These are phyloP conservation scores for Pseudolaguvia tuberculata DNA, from an alignment of 2,113 vertebrate genomes.

Conservation along the genomic window DNA sequence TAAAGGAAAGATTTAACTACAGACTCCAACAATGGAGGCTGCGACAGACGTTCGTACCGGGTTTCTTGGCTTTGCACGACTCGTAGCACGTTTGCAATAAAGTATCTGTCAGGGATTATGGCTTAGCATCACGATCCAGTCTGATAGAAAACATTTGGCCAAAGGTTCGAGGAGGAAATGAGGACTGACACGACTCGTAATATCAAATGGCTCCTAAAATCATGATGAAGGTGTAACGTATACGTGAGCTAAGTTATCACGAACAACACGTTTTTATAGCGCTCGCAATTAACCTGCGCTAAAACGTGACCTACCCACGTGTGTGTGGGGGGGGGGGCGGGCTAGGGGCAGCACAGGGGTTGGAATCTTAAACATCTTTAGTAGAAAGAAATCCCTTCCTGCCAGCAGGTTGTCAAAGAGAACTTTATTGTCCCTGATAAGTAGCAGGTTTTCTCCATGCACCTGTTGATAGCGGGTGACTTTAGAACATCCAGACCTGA, in stretches of 20 bases:
- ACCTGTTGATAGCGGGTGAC: constrained; percentile 77
- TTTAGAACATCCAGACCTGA: constrained; percentile 29
- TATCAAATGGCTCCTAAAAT: constrained; percentile 41
- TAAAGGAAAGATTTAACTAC: no score
- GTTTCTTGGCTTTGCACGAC: not conserved
- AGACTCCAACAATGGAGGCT: not conserved
- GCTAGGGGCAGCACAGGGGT: no score
- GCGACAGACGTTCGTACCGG: not conserved
- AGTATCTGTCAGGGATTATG: constrained; percentile 1
- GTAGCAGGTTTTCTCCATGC: constrained; percentile 64
- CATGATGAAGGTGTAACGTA: constrained; percentile 23
- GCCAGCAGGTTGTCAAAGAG: constrained; percentile 6
- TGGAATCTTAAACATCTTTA: not conserved
- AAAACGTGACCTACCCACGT: constrained; percentile 11
- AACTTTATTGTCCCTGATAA: constrained; percentile 42
- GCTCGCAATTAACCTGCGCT: constrained; percentile 20
- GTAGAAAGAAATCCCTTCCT: not conserved
- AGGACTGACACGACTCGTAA: constrained; percentile 45
- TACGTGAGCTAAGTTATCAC: constrained; percentile 21
- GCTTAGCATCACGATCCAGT: constrained; percentile 6
- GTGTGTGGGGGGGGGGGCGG: not conserved
- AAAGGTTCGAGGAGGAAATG: constrained; percentile 34
- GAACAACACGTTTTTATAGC: constrained; percentile 22
- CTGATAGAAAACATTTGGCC: constrained; percentile 38
- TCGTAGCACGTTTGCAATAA: not conserved